These are phyloP conservation scores for Phoeniculus purpureus DNA, from an alignment of 2,797 vertebrate genomes.

Conservation along the genomic window DNA sequence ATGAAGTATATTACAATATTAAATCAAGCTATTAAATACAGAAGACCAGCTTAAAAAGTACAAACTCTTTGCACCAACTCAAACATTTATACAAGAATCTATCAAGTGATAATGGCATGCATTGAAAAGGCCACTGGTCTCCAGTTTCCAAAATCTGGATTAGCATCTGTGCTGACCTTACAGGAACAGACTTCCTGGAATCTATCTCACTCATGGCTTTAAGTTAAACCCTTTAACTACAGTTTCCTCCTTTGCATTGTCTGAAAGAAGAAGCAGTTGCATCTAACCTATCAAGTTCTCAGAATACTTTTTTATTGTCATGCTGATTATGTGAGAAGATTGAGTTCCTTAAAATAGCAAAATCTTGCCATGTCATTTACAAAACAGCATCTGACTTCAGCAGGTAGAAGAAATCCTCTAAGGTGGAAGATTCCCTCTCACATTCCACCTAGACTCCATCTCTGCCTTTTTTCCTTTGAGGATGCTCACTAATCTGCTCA, in stretches of 20 bases:
- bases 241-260: not conserved
- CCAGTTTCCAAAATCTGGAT: not conserved
- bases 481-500: not conserved
- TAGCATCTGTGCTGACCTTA: not conserved
- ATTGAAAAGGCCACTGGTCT: constrained; percentile 1
- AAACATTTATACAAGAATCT: constrained; percentile 17
- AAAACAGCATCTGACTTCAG: not conserved
- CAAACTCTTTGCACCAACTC: not conserved
- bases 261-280: not conserved
- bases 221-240: not conserved
- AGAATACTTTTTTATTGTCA: not conserved
- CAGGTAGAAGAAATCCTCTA: not conserved
- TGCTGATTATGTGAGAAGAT: constrained; percentile 7
- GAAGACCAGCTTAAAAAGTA: not conserved
- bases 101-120: not conserved
- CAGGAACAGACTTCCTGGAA: not conserved
- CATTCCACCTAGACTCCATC: not conserved
- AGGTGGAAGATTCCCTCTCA: not conserved
- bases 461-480: not conserved
- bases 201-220: not conserved
- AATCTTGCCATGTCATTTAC: not conserved
- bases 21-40: constrained; percentile 35
- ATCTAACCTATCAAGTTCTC: not conserved
- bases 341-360: not conserved
- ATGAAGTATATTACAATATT: not conserved